Percentiles rank a stretch among this genome's conserved stretches.
Evolutionary conservation across 2,113 vertebrate species (phyloP).

Genomic region (Spheniscus mendiculus): DNA sequence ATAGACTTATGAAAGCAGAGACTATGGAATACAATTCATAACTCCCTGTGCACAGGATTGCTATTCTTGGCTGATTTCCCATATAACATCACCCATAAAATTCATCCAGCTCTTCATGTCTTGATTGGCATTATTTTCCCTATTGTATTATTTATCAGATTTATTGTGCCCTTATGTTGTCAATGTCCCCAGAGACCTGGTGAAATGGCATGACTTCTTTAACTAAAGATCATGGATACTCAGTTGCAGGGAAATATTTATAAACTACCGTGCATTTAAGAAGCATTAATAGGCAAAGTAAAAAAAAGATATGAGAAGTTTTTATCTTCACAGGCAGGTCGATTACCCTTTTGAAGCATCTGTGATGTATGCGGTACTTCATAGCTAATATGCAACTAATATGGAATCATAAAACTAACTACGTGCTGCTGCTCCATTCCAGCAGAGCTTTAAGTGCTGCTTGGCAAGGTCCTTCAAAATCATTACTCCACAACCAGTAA

Average conservation of each 20-base stretch:
- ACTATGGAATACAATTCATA: neutral
- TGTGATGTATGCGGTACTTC: neutral
- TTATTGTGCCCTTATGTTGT: neutral
- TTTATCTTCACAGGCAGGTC: neutral
- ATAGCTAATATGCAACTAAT: constrained; percentile 19
- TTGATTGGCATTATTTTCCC: neutral
- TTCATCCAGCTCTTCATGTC: neutral
- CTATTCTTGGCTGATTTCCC: neutral
- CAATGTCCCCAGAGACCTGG: neutral
- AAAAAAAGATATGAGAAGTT: neutral
- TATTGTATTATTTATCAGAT: neutral
- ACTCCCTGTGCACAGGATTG: neutral
- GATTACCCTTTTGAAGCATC: neutral
- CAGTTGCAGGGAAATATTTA: neutral
- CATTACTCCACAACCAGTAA: neutral
- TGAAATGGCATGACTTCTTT: neutral
- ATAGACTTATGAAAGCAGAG: neutral
- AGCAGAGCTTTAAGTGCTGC: neutral
- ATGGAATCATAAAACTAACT: neutral
- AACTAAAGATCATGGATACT: neutral
- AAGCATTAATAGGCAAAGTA: neutral
- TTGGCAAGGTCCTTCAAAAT: neutral
- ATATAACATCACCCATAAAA: neutral
- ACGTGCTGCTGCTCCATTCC: neutral
- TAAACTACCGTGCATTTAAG: neutral